Conservation (phyloP, 1,140 invertebrate genomes). For the Dermatophagoides farinae region DNA sequence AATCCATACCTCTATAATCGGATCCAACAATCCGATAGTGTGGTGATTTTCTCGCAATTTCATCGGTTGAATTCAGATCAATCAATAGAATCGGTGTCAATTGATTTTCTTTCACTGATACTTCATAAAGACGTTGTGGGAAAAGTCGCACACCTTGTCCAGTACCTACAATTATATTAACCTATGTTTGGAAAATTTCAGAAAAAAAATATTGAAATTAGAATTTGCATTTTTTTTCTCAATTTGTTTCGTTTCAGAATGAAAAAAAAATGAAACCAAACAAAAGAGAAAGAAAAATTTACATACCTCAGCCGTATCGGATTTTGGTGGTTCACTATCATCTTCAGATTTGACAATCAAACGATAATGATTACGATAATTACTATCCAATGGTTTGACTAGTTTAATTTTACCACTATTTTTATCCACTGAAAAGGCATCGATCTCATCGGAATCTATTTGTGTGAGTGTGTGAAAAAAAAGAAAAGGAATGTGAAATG, state of each 20-base stretch:
- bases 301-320: conserved; percentile 22
- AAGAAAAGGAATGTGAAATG: not conserved
- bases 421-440: conserved; percentile 29
- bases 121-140: conserved; percentile 22
- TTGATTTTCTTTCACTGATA: conserved; percentile 22
- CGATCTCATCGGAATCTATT: conserved; percentile 20
- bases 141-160: conserved; percentile 23
- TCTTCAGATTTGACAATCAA: conserved; percentile 58
- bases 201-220: not conserved
- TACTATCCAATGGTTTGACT: conserved; percentile 80
- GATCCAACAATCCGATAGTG: conserved; percentile 22
- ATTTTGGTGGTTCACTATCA: conserved; percentile 21
- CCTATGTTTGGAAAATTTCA: conserved; percentile 8
- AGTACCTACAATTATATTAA: conserved; percentile 23
- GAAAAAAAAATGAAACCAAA: not conserved
- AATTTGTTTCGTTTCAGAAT: not conserved
- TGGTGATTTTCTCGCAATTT: conserved; percentile 19
- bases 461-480: not conserved
- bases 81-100: conserved; percentile 20
- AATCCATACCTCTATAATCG: conserved; percentile 19
- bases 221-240: no score
- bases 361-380: conserved; percentile 79
- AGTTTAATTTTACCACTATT: conserved; percentile 77
- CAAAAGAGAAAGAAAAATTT: not conserved
- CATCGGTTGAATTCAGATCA: conserved; percentile 23